These are phyloP conservation scores for Seriola rivoliana DNA, from an alignment of 2,113 vertebrate genomes.

Conservation along the genomic window DNA sequence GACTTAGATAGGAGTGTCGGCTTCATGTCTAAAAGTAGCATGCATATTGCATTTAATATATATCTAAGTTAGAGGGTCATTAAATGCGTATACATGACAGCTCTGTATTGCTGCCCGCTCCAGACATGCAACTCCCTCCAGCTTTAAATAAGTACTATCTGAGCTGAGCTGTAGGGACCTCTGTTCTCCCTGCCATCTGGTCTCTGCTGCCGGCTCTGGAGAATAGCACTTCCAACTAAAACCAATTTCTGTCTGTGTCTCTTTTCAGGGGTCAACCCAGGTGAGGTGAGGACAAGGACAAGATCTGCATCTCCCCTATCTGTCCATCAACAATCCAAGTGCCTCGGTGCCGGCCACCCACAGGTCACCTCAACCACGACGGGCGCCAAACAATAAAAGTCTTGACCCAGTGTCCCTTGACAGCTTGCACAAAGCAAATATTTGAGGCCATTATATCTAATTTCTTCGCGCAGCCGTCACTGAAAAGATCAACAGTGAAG, in stretches of 20 bases:
- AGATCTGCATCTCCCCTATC: constrained; percentile 57
- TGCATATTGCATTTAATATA: constrained; percentile 12
- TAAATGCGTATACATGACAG: constrained; percentile 38
- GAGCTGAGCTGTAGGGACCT: constrained; percentile 45
- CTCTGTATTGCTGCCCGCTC: constrained; percentile 22
- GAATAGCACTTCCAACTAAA: constrained; percentile 60
- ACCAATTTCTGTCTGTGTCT: constrained; percentile 47
- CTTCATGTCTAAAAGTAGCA: background rate
- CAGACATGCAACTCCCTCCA: constrained; percentile 53
- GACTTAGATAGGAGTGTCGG: background rate
- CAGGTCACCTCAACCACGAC: constrained; percentile 68
- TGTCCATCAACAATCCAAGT: constrained; percentile 67
- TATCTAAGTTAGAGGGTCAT: background rate
- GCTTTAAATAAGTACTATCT: constrained; percentile 59
- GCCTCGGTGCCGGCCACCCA: constrained; percentile 70
- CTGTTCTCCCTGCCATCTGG: constrained; percentile 66
- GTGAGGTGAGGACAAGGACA: constrained; percentile 69
- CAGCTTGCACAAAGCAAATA: constrained; percentile 78
- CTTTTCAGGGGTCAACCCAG: constrained; percentile 62
- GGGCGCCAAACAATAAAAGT: constrained; percentile 69
- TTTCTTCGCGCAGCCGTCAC: constrained; percentile 60
- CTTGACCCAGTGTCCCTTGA: constrained; percentile 59
- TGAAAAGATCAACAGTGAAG: constrained; percentile 69
- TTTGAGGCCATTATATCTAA: constrained; percentile 76
- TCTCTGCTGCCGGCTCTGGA: constrained; percentile 35